phyloP scores from a whole-genome alignment of 2,113 vertebrate genomes.

The Ophthalmolycus amberensis region DNA sequence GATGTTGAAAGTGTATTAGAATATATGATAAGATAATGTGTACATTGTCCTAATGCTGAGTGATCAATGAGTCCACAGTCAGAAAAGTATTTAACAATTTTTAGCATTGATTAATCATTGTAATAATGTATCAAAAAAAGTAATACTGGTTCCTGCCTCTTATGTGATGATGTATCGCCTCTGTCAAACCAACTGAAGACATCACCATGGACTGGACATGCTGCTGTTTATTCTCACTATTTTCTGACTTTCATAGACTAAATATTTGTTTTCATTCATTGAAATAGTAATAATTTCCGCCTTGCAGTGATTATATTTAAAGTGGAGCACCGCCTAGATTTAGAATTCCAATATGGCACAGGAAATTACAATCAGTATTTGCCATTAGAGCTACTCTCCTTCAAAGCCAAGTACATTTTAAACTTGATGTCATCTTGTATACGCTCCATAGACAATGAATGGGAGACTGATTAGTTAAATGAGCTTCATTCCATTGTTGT shows the following conservation, averaged over 20 bases:
- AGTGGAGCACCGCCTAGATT: background rate
- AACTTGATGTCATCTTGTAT: background rate
- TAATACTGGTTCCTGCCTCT: background rate
- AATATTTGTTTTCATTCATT: background rate
- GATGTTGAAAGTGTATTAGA: conserved; percentile 18
- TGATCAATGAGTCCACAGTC: background rate
- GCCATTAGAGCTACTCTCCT: too few relatives aligned
- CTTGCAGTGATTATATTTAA: background rate
- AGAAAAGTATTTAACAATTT: background rate
- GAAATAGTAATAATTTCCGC: background rate
- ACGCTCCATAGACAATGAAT: background rate
- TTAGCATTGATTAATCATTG: background rate
- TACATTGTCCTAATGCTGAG: background rate
- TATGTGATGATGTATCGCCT: background rate
- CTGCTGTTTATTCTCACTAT: background rate
- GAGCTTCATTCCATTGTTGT: background rate
- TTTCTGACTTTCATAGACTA: background rate
- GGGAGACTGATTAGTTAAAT: background rate
- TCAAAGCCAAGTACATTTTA: too few relatives aligned
- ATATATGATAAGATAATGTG: conserved; percentile 1
- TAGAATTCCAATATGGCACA: background rate
- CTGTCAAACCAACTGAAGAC: background rate
- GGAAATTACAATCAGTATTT: too few relatives aligned
- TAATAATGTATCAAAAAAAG: background rate
- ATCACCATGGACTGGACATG: background rate